phyloP scores from a whole-genome alignment of 2,797 vertebrate species.

The Thalassophryne amazonica region DNA sequence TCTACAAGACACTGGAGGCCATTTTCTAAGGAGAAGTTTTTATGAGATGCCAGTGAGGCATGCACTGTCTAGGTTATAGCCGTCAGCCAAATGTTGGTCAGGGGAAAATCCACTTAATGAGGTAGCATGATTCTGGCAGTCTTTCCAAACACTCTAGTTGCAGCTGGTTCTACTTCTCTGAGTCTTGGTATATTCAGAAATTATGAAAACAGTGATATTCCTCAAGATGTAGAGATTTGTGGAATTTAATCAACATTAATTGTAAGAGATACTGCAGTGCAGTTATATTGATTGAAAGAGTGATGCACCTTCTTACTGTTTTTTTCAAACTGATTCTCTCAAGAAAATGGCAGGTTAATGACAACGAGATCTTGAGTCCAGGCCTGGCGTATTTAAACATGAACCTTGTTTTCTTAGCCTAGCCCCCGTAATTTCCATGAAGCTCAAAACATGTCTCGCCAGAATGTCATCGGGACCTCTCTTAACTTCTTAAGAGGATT shows the following conservation, averaged over 20 bases:
- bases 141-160: slow-evolving; percentile 19
- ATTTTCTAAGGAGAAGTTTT: slow-evolving; percentile 43
- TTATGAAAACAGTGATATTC: background rate
- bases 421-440: slow-evolving; percentile 12
- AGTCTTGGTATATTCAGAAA: background rate
- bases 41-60: slow-evolving; percentile 28
- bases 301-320: background rate
- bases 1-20: slow-evolving; percentile 21
- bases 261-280: background rate
- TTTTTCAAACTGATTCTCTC: background rate
- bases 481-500: slow-evolving; percentile 69
- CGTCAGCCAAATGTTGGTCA: slow-evolving; percentile 30
- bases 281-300: slow-evolving; percentile 4
- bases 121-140: slow-evolving; percentile 34
- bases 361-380: slow-evolving; percentile 1
- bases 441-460: slow-evolving; percentile 21
- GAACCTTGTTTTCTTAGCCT: slow-evolving; percentile 31
- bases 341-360: slow-evolving; percentile 45
- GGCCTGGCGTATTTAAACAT: slow-evolving; percentile 28
- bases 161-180: slow-evolving; percentile 15
- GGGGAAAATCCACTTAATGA: slow-evolving; percentile 51
- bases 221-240: slow-evolving; percentile 10
- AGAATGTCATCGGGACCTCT: slow-evolving; percentile 53
- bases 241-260: background rate
- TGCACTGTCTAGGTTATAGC: slow-evolving; percentile 7